phyloP scores from a whole-genome alignment of 2,113 vertebrate genomes.

The Saccopteryx bilineata region DNA sequence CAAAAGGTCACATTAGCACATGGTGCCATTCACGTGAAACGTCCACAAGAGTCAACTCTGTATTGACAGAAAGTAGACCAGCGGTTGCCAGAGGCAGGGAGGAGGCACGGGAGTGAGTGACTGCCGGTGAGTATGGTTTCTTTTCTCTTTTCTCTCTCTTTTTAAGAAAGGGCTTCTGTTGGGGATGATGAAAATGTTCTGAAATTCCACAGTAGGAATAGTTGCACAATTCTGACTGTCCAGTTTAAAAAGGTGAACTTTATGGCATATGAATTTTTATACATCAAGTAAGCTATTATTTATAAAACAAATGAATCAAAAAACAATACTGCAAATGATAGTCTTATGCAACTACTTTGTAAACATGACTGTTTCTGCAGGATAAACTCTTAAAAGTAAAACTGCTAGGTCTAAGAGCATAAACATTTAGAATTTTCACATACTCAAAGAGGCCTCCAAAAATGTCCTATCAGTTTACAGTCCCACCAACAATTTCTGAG shows the following conservation, averaged over 20 bases:
- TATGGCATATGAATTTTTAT: background rate
- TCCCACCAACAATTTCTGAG: background rate
- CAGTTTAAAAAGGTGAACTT: background rate
- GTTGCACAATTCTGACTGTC: background rate
- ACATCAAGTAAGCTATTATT: background rate
- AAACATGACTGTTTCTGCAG: background rate
- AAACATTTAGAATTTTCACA: slow-evolving; percentile 5
- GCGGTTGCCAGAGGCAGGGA: background rate
- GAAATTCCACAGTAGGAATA: background rate
- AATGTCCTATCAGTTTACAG: background rate
- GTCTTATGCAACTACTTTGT: background rate
- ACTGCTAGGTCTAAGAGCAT: background rate
- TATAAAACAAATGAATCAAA: slow-evolving; percentile 9
- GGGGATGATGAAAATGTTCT: background rate
- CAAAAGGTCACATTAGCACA: background rate
- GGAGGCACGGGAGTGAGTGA: background rate
- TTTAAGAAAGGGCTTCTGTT: background rate
- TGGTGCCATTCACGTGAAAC: background rate
- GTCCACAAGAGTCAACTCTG: background rate
- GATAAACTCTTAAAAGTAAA: slow-evolving; percentile 20
- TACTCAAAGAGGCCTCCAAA: background rate
- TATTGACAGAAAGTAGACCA: background rate
- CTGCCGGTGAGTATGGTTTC: background rate
- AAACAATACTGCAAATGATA: background rate
- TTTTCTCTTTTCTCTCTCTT: too few species aligned